These are phyloP conservation scores for Oxyura jamaicensis DNA, from an alignment of 2,113 vertebrate species.

Conservation along the genomic window DNA sequence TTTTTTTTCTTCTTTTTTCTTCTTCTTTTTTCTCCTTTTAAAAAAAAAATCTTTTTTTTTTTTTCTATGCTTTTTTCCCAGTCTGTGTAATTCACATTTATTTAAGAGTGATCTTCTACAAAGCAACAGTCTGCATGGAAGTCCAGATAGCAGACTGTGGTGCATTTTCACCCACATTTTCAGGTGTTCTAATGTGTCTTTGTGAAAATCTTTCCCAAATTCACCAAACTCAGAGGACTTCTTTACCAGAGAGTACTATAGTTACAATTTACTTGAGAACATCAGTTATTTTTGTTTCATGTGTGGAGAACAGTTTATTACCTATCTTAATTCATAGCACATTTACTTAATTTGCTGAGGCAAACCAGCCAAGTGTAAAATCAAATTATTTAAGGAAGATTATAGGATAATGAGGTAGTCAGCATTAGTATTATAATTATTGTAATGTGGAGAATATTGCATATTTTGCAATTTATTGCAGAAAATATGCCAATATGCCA, in stretches of 20 bases:
- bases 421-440: slow-evolving; percentile 2
- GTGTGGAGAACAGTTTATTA: slow-evolving; percentile 10
- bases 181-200: neutral
- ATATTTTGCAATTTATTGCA: neutral
- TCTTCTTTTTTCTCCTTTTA: neutral
- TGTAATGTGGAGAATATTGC: neutral
- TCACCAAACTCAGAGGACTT: neutral
- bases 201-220: neutral
- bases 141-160: neutral
- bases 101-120: neutral
- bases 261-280: neutral
- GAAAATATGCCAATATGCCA: neutral
- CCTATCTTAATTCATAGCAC: neutral
- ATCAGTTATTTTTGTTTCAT: slow-evolving; percentile 17
- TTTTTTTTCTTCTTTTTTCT: neutral
- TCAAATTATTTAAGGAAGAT: slow-evolving; percentile 57
- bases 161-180: neutral
- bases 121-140: neutral
- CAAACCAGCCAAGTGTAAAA: slow-evolving; percentile 48
- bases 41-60: neutral
- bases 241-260: neutral
- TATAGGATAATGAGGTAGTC: slow-evolving; percentile 12
- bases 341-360: slow-evolving; percentile 21
- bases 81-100: neutral
- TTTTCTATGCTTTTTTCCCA: neutral